These are phyloP conservation scores for Orthosia incerta DNA, from an alignment of 2,888 invertebrate species.

Conservation along the genomic window DNA sequence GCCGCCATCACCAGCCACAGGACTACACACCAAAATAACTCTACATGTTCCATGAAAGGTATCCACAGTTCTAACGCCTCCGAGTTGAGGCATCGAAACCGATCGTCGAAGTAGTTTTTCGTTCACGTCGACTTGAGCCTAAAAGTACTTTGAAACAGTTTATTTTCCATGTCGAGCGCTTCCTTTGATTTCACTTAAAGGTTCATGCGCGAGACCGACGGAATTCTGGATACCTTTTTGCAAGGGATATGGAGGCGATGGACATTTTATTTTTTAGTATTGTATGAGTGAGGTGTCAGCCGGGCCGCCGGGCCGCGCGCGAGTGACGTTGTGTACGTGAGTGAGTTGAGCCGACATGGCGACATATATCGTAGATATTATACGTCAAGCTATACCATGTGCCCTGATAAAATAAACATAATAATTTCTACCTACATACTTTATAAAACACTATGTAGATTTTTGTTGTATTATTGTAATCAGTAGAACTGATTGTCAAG, in stretches of 20 bases:
- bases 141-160: slow-evolving; percentile 72
- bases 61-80: slow-evolving; percentile 63
- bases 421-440: slow-evolving; percentile 65
- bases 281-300: slow-evolving; percentile 57
- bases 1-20: not conserved
- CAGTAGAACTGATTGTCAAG: slow-evolving; percentile 77
- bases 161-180: slow-evolving; percentile 44
- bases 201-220: slow-evolving; percentile 64
- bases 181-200: slow-evolving; percentile 68
- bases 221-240: slow-evolving; percentile 80
- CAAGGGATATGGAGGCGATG: slow-evolving; percentile 66
- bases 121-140: slow-evolving; percentile 65
- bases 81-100: slow-evolving; percentile 37
- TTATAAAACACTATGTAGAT: slow-evolving; percentile 64
- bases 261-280: slow-evolving; percentile 67
- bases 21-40: slow-evolving; percentile 24
- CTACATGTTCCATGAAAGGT: slow-evolving; percentile 61
- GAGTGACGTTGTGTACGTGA: slow-evolving; percentile 66
- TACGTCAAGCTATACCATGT: slow-evolving; percentile 77
- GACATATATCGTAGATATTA: slow-evolving; percentile 79
- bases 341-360: slow-evolving; percentile 69
- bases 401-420: slow-evolving; percentile 75
- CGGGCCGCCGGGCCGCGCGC: slow-evolving; percentile 54
- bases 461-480: slow-evolving; percentile 71
- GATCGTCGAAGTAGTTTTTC: slow-evolving; percentile 74